Conservation (phyloP, 1,140 invertebrate genomes). For the Drosophila pruinosa region DNA sequence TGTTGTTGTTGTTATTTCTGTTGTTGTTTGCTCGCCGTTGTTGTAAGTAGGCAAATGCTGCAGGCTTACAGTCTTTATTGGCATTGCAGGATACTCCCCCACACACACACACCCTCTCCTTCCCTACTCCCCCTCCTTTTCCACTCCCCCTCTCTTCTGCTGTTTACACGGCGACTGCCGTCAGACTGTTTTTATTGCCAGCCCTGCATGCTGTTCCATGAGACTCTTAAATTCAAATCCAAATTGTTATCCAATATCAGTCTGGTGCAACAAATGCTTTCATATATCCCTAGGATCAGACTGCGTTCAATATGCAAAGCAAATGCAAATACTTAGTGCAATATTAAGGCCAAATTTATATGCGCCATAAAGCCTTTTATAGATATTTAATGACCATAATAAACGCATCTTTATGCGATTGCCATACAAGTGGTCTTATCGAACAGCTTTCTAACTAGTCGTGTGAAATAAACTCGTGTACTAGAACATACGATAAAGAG, state of each 20-base stretch:
- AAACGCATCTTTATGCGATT: constrained; percentile 2
- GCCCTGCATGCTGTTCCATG: neutral
- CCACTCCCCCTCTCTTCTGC: neutral
- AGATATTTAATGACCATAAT: constrained; percentile 5
- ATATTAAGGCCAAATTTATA: constrained; percentile 17
- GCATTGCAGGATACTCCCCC: constrained; percentile 18
- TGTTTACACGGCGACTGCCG: constrained; percentile 1
- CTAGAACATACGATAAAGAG: too few species aligned
- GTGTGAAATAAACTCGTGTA: neutral
- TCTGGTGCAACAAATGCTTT: neutral
- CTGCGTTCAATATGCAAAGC: constrained; percentile 4
- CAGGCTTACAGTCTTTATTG: constrained; percentile 31
- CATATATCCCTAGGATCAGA: neutral
- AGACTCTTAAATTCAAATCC: constrained; percentile 17
- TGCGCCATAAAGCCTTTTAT: neutral
- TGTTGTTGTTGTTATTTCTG: neutral
- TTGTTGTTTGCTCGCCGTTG: constrained; percentile 1
- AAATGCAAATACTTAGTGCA: constrained; percentile 21
- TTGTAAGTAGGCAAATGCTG: constrained; percentile 32
- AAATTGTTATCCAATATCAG: constrained; percentile 12
- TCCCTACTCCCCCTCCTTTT: neutral
- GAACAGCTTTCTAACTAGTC: neutral
- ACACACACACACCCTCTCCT: neutral
- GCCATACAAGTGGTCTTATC: neutral
- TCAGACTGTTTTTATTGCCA: constrained; percentile 27